Evolutionary conservation across 2,797 vertebrate genomes (phyloP).

Genomic region (Coluber constrictor): DNA sequence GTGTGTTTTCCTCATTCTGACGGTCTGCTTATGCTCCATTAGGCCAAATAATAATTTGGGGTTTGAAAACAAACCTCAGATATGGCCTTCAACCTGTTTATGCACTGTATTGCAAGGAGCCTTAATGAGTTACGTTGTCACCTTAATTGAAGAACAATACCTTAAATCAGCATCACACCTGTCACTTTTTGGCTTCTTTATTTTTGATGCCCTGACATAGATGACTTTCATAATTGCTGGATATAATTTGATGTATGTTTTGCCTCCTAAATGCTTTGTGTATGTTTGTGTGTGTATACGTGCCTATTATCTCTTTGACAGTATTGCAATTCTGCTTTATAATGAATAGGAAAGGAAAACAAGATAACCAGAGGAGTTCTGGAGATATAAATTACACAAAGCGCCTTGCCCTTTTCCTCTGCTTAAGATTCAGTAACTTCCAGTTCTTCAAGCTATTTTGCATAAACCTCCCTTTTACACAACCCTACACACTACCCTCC

Average conservation of each 20-base stretch:
- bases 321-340: not conserved
- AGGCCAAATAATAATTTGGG: not conserved
- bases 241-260: not conserved
- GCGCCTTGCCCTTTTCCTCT: not conserved
- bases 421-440: not conserved
- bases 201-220: no score
- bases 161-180: not conserved
- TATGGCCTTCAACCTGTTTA: not conserved
- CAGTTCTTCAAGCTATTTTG: conserved; percentile 17
- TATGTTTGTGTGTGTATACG: not conserved
- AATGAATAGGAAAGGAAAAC: no score
- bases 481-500: not conserved
- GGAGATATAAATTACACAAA: not conserved
- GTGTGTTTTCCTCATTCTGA: not conserved
- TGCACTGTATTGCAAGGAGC: not conserved
- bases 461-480: not conserved
- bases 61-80: not conserved
- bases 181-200: not conserved
- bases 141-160: not conserved
- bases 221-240: not conserved
- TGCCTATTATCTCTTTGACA: not conserved
- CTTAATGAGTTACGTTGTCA: not conserved
- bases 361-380: not conserved
- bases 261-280: not conserved
- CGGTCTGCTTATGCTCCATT: not conserved